Evolutionary conservation across 1,140 invertebrate species (phyloP).

Genomic region (Drosophila teissieri): DNA sequence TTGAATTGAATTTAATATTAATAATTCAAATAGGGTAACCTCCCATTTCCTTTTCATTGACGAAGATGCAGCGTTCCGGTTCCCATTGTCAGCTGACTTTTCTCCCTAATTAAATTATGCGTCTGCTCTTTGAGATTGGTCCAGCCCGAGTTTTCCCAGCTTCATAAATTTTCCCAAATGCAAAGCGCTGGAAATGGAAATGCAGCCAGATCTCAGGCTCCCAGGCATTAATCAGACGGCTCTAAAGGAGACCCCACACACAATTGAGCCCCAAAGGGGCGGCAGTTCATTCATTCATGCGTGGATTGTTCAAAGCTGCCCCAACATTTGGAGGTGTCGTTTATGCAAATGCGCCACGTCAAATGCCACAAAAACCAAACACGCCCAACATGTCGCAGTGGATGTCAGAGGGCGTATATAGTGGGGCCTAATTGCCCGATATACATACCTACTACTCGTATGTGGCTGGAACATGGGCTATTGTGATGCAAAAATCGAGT

Average conservation of each 20-base stretch:
- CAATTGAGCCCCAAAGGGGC: conserved; percentile 14
- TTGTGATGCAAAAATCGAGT: conserved; percentile 49
- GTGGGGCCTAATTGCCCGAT: conserved; percentile 49
- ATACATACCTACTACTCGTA: conserved; percentile 9
- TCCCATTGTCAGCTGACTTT: conserved; percentile 46
- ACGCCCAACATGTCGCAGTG: conserved; percentile 68
- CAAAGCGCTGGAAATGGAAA: conserved; percentile 39
- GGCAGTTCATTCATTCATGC: conserved; percentile 59
- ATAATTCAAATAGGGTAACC: neutral
- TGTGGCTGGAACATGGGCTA: conserved; percentile 20
- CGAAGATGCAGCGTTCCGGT: conserved; percentile 20
- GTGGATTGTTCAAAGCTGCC: conserved; percentile 56
- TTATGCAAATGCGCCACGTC: conserved; percentile 70
- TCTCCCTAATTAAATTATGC: conserved; percentile 68
- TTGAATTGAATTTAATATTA: neutral
- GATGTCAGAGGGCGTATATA: conserved; percentile 55
- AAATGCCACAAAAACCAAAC: conserved; percentile 44
- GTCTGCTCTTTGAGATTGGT: conserved; percentile 47
- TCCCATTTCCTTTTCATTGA: conserved; percentile 1
- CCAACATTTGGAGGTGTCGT: conserved; percentile 72
- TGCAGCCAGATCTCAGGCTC: conserved; percentile 44
- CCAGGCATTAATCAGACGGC: conserved; percentile 73
- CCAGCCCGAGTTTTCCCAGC: conserved; percentile 57
- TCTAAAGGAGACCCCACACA: conserved; percentile 57
- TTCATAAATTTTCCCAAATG: conserved; percentile 70